These are phyloP conservation scores for Chalcis sispes DNA, from an alignment of 2,888 invertebrate species.

Conservation along the genomic window DNA sequence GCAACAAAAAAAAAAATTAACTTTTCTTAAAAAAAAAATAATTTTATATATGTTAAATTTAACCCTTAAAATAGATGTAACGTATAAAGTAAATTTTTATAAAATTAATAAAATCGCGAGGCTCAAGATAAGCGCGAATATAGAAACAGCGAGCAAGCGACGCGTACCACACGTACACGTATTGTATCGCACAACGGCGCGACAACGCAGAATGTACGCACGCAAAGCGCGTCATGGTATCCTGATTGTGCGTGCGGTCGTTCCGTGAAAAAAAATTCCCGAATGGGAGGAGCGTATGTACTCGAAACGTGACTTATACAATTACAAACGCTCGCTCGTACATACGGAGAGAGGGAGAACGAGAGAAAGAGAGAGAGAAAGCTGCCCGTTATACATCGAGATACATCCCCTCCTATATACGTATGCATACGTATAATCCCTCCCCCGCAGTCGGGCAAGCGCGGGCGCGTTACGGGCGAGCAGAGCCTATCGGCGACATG, in stretches of 20 bases:
- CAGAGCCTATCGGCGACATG: conserved; percentile 54
- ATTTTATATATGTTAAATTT: too few species aligned
- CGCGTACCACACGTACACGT: background rate
- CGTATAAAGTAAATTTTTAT: too few species aligned
- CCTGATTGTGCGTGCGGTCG: conserved; percentile 67
- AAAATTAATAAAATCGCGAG: too few species aligned
- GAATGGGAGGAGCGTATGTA: conserved; percentile 50
- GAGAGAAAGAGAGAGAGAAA: background rate
- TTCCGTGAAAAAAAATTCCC: conserved; percentile 64
- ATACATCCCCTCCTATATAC: background rate
- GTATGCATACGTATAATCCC: too few species aligned
- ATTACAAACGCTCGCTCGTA: background rate
- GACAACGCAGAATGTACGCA: too few species aligned
- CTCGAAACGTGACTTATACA: background rate
- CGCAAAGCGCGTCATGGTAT: conserved; percentile 58
- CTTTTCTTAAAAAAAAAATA: too few species aligned
- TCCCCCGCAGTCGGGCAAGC: too few species aligned
- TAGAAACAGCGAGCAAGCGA: background rate
- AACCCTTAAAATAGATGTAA: too few species aligned
- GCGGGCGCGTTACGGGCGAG: background rate
- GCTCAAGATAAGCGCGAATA: too few species aligned
- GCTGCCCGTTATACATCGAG: conserved; percentile 34
- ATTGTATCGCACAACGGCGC: too few species aligned
- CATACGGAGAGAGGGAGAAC: background rate
- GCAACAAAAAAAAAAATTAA: too few species aligned